Base-by-base conservation (phyloP, 2,888 invertebrate genomes). In the Leucophora obtusa region DNA sequence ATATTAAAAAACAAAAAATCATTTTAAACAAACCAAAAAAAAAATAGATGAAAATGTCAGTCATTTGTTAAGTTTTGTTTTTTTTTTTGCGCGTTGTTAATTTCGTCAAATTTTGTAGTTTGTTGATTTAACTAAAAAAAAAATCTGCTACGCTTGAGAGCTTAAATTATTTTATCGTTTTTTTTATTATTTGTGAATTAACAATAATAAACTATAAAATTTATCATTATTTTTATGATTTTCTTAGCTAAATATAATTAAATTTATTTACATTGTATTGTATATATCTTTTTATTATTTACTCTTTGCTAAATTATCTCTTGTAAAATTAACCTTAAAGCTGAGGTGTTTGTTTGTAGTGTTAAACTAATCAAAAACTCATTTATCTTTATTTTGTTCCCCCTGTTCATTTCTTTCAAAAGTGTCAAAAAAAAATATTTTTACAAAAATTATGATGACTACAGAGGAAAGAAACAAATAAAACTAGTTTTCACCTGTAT, bases 371-470 rank as follows among this genome's bases (percentile, higher is more conserved):
- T 80, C 72, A 76, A 76, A 80, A 80, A 68, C 28, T 47, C 58
- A 76, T 80, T 76, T 71, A 76, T 80, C 75, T 72, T 63, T 18
- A 63, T 54, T 33, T 15, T 38, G 50, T 53, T 58, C 18, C 8
- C 47, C 5, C 24, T 15, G 3, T 62, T 35, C 21, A 43, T 43
- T 59, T 59, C 21, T 66, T 79, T 75, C 66, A 63, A 79, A 68
- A 76, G 72, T 80, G 72, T 76, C 69, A 76, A 76, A 76, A 76
- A 76, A 76, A 70, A 5, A n/a, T 47, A 14, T 47, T 47, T 68
- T 18, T 21, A 14, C 47, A 33, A 38, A 60, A 59, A 56, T 74
- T 50, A 63, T 63, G 72, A 80, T 63, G 50, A 68, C 65, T 63
- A 56, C 62, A 47, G 14, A 62, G 43, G 14, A 43, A 35, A 43